Evolutionary conservation across 2,888 invertebrate species (phyloP), one percentile per base, ranked within the genome.

Genomic region (Polydrusus cervinus): DNA sequence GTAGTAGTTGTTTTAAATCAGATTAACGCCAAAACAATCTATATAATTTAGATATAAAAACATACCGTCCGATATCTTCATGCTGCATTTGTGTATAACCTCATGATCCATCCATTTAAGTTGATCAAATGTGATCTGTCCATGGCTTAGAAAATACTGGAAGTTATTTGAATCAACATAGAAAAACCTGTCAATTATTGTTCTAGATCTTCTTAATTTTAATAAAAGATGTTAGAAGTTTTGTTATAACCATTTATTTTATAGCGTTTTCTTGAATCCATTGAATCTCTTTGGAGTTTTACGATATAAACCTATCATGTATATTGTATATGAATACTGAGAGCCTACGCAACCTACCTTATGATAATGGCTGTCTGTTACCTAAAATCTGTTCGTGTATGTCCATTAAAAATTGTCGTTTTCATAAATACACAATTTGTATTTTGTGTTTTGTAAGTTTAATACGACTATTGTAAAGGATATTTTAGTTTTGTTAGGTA

Each of bases 1-100:
- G 53, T 25, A 30, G 53, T 53, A 60, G 57, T 60, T 16, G 38
- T 16, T 38, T 60, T 60, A 60, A 38, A 60, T 60, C 57, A 60
- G 57, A 60, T 60, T 14, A 14, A 60, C n/a, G 7, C 16, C 16
- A 16, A 60, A 60, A 60, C 38, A 38, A 60, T 60, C 11, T 18
- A 60, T 18, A 60, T 18, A 60, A 60, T 60, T 60, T 60, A 38
- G 18, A 60, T 60, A 18, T 60, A 34, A 18, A 60, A 38, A 60
- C 57, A 18, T 3, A 11, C 57, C 57, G 57, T 3, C 16, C 30
- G 30, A 30, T 34, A 34, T 34, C 34, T 7, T 1, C 7, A 34
- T 34, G 34, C 8, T 10, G 34, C 34, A 10, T 34, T 34, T 10
- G 34, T 34, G 1, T 34, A 34, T 34, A 34, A 9, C 8, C 9